Percentiles rank a stretch among this genome's conserved stretches.
Conservation (phyloP, 2,888 invertebrate species). For the Phortica okadai region DNA sequence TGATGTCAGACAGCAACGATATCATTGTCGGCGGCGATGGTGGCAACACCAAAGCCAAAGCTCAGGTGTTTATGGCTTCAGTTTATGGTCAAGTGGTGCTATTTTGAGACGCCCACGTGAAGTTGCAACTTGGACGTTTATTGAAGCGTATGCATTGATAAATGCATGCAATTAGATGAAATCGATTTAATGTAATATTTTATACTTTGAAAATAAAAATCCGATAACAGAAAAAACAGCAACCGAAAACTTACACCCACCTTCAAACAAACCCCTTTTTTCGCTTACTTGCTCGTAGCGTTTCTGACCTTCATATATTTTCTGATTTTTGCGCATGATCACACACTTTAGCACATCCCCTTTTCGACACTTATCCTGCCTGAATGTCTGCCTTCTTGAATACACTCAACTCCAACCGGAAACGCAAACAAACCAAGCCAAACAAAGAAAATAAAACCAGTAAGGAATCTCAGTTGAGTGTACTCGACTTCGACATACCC, state of each 20-base stretch:
- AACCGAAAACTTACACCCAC: too few species aligned
- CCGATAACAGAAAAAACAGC: background rate
- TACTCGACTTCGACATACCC: too few species aligned
- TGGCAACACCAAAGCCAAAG: background rate
- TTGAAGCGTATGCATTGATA: background rate
- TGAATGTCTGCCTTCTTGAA: constrained; percentile 12
- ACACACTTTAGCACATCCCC: background rate
- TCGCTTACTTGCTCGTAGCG: too few species aligned
- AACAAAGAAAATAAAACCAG: constrained; percentile 36
- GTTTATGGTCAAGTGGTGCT: background rate
- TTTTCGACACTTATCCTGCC: background rate
- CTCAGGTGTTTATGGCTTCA: background rate
- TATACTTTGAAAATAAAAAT: background rate
- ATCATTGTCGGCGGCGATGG: background rate
- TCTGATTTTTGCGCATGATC: too few species aligned
- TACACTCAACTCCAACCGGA: constrained; percentile 52
- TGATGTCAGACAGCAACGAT: background rate
- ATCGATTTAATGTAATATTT: background rate
- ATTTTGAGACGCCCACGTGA: background rate
- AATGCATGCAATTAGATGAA: background rate
- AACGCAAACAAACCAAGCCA: constrained; percentile 49
- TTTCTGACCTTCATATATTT: too few species aligned
- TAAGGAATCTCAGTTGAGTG: background rate
- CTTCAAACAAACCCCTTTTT: too few species aligned
- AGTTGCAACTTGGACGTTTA: background rate